Base-by-base conservation (phyloP, 2,888 invertebrate genomes). In the Xylocampa areola region DNA sequence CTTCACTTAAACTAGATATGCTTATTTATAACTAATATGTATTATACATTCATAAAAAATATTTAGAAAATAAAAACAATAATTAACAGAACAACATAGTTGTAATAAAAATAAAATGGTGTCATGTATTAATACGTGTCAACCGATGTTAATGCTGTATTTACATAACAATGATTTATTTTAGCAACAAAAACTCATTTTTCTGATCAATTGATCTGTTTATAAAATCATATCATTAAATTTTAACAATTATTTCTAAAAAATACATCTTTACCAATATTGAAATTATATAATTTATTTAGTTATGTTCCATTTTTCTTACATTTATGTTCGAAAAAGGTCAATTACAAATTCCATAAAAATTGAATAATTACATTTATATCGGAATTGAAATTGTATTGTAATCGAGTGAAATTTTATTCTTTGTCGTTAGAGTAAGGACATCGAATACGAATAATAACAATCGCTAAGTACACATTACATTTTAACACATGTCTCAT, bases 101-200 rank as follows among this genome's bases (percentile, higher is more conserved):
- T 80, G 75, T 81, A 84, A 84, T 87, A 87, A 88, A 84, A 87
- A 84, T 76, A 88, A 87, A 88, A 87, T 83, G 83, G 81, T 91
- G 92, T 90, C 91, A 90, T 88, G 87, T 87, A 84, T 73, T 82
- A 77, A 81, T 84, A 85, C 80, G 83, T 75, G 57, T 79, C 81
- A 82, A 84, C 55, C 67, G 60, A 82, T 81, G 74, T 82, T 74
- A 80, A 79, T 80, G 66, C 79, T 77, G 70, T 80, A 86, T 89
- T 80, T 88, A 89, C 85, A 88, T 79, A 87, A 86, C 81, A 81
- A 82, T 79, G 59, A 81, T 80, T 66, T 57, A 65, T 80, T 79
- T 81, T 76, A 79, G 73, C 81, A 85, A 87, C 74, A 82, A 77
- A 82, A 80, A 80, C 74, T 84, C 81, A 79, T 81, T 84, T 19